These are phyloP conservation scores for Pachypanchax playfairii DNA, from an alignment of 2,113 vertebrate species.

Conservation along the genomic window DNA sequence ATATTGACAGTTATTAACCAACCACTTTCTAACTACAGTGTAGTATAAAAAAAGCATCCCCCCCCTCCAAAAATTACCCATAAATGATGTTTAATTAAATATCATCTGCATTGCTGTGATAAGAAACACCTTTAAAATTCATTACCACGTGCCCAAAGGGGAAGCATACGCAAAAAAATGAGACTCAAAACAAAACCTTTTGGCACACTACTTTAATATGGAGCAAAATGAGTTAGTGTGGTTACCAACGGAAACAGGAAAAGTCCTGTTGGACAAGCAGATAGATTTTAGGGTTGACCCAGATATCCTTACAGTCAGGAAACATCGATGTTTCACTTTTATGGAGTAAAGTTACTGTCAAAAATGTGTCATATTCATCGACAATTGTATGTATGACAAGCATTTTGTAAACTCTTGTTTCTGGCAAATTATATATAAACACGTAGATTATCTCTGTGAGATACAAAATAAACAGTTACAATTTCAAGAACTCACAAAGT, in stretches of 20 bases:
- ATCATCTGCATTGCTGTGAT: not conserved
- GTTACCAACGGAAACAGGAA: slow-evolving; percentile 6
- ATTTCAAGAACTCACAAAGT: no score
- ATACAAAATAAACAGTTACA: no score
- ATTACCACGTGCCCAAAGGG: not conserved
- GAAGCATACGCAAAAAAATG: not conserved
- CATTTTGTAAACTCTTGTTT: no score
- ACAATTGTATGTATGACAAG: no score
- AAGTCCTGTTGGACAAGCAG: not conserved
- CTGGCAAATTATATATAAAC: no score
- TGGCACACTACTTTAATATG: not conserved
- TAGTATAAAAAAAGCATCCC: not conserved
- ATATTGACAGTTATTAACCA: not conserved
- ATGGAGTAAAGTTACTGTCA: no score
- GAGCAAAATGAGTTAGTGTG: not conserved
- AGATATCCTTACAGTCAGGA: not conserved
- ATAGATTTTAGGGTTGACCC: slow-evolving; percentile 1
- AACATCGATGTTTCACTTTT: no score
- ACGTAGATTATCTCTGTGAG: no score
- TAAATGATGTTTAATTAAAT: not conserved
- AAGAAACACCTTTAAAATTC: not conserved
- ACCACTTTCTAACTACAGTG: not conserved
- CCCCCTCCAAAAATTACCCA: not conserved
- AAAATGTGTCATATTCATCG: no score
- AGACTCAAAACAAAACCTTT: not conserved